Evolutionary conservation across 1,140 invertebrate species (phyloP).

Genomic region (Planococcus citri): DNA sequence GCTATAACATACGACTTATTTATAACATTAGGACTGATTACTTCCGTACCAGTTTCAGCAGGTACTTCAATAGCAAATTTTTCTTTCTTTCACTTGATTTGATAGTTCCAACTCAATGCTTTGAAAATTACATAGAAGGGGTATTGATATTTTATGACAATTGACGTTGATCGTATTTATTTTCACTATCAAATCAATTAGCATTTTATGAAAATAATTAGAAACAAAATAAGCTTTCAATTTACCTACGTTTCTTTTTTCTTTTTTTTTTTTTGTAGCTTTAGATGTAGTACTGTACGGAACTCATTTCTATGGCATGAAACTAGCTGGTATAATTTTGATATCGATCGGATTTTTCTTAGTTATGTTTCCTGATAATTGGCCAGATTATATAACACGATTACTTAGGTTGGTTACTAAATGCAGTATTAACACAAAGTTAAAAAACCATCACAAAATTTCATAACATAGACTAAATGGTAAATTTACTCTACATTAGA

Average conservation of each 20-base stretch:
- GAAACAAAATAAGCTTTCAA: no score
- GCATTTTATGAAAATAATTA: no score
- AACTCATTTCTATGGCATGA: slow-evolving; percentile 82
- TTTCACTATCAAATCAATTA: no score
- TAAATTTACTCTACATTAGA: neutral
- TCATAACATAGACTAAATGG: neutral
- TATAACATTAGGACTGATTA: slow-evolving; percentile 78
- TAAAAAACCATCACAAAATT: neutral
- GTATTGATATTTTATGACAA: neutral
- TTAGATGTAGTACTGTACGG: slow-evolving; percentile 74
- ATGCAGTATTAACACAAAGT: neutral
- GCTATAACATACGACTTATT: slow-evolving; percentile 84
- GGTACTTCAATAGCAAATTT: slow-evolving; percentile 41
- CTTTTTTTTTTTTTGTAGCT: slow-evolving; percentile 45
- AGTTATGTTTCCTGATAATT: slow-evolving; percentile 89
- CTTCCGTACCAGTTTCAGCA: slow-evolving; percentile 81
- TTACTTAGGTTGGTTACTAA: slow-evolving; percentile 55
- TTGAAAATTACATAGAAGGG: no score
- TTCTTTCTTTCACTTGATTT: neutral
- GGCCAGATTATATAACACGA: slow-evolving; percentile 84
- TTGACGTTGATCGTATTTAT: no score
- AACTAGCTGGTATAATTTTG: slow-evolving; percentile 78
- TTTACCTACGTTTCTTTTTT: no score
- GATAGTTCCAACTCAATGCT: neutral
- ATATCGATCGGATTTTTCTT: slow-evolving; percentile 83